Base-by-base conservation (phyloP, 2,797 vertebrate genomes). In the Coregonus ussuriensis region DNA sequence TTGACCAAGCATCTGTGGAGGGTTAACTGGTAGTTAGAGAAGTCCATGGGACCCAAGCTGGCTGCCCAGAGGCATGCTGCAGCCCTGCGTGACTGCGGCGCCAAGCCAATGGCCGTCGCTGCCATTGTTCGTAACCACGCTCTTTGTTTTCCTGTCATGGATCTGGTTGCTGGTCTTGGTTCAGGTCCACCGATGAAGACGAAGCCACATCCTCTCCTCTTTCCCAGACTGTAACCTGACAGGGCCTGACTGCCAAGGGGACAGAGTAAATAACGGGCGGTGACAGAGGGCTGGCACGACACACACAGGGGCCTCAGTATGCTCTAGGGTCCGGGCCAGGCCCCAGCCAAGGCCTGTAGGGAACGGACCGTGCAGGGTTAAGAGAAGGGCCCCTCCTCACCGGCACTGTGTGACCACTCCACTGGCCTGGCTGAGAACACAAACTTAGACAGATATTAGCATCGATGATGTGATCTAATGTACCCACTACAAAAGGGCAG, bases 211-310 rank as follows among this genome's bases (percentile, higher is more conserved):
- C 59, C 41, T 47, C 41, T 63, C 59, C 59, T 25, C 59, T 63
- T 25, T 63, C 29, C 14, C 65, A 6, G 52, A 53, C 9, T 47
- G 76, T 54, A 69, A 47, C 69, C 37, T 52, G 76, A 77, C 31
- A 29, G 21, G 71, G 21, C 16, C 59, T 11, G 59, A 63, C 78
- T 71, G 70, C 70, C 31, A 67, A 59, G 25, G 62, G 78, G 81
- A 72, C 59, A 63, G 72, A 77, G 72, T 81, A 85, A 82, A 75
- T 75, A 78, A 53, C 41, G 35, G 25, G 78, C 18, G 78, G 71
- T 82, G 81, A 81, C 79, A 81, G 79, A 25, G 51, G 52, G 66
- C 74, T 81, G 81, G 77, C 84, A 77, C 66, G 16, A 4, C 11
- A 31, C 25, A 74, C 70, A 76, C 63, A 35, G 74, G 21, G 62